These are phyloP conservation scores for Smittia aterrima DNA, from an alignment of 2,888 invertebrate species.

Conservation along the genomic window DNA sequence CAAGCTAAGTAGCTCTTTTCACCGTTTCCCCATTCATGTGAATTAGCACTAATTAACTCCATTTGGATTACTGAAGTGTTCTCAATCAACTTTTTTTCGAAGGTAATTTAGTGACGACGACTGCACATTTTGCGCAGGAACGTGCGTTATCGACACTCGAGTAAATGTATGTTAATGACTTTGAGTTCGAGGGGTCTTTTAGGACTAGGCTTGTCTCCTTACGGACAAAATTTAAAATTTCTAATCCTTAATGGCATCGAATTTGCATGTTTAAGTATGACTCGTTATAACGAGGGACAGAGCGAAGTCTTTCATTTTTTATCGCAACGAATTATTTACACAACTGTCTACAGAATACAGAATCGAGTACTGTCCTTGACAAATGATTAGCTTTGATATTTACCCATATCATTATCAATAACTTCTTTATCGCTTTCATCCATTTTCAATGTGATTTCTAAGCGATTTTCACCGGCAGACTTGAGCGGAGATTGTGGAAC, in stretches of 20 bases:
- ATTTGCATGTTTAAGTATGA: conserved; percentile 2
- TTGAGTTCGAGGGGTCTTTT: too few relatives aligned
- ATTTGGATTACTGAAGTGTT: neutral
- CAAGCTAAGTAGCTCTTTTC: neutral
- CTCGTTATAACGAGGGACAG: too few relatives aligned
- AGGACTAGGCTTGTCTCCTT: neutral
- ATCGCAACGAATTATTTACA: too few relatives aligned
- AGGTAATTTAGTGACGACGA: neutral
- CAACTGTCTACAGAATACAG: too few relatives aligned
- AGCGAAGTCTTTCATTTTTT: too few relatives aligned
- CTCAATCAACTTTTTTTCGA: neutral
- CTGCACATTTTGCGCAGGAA: neutral
- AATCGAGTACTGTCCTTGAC: too few relatives aligned
- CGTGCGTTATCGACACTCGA: conserved; percentile 5
- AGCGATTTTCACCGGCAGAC: conserved; percentile 2
- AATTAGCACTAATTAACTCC: neutral
- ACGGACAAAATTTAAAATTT: too few relatives aligned
- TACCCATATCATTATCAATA: conserved; percentile 36
- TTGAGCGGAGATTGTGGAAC: neutral
- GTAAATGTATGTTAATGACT: too few relatives aligned
- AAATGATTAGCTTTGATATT: too few relatives aligned
- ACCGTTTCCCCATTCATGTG: neutral
- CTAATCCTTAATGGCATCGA: neutral
- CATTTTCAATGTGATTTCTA: conserved; percentile 29
- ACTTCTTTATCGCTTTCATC: conserved; percentile 36